Evolutionary conservation across 2,888 invertebrate genomes (phyloP).

Genomic region (Philaethria dido): DNA sequence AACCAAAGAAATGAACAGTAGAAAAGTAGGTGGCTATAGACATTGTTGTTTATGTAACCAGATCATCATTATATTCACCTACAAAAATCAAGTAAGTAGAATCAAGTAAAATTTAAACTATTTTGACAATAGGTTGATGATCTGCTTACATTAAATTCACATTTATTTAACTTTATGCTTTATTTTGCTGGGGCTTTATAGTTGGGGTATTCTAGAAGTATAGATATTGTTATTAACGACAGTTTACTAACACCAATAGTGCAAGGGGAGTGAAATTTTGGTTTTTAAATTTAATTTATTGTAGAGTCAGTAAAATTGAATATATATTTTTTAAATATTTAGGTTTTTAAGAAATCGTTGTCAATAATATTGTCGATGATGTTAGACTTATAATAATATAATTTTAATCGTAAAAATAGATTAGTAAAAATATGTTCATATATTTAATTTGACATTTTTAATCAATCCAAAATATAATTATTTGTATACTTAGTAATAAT

Average conservation of each 20-base stretch:
- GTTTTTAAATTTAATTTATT: not conserved
- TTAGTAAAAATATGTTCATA: not conserved
- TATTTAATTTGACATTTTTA: not conserved
- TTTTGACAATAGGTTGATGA: too few species aligned
- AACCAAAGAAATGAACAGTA: constrained; percentile 70
- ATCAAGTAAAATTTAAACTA: too few species aligned
- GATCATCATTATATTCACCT: constrained; percentile 20
- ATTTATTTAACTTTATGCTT: not conserved
- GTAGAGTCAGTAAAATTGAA: not conserved
- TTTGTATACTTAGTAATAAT: constrained; percentile 1
- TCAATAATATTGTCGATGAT: not conserved
- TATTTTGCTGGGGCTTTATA: not conserved
- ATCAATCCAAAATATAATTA: not conserved
- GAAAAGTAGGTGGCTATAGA: constrained; percentile 53
- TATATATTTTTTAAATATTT: not conserved
- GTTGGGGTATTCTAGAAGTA: constrained; percentile 7
- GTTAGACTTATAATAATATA: not conserved
- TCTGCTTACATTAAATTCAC: constrained; percentile 24
- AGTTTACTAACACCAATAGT: constrained; percentile 22
- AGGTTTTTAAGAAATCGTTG: too few species aligned
- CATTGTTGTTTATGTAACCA: constrained; percentile 29
- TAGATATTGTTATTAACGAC: not conserved
- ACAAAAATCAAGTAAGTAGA: not conserved
- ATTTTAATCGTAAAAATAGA: not conserved
- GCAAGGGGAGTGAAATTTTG: constrained; percentile 11